Percentiles rank a stretch among this genome's conserved stretches.
These are phyloP conservation scores for Panorpa germanica DNA, from an alignment of 2,888 invertebrate species.

Conservation along the genomic window DNA sequence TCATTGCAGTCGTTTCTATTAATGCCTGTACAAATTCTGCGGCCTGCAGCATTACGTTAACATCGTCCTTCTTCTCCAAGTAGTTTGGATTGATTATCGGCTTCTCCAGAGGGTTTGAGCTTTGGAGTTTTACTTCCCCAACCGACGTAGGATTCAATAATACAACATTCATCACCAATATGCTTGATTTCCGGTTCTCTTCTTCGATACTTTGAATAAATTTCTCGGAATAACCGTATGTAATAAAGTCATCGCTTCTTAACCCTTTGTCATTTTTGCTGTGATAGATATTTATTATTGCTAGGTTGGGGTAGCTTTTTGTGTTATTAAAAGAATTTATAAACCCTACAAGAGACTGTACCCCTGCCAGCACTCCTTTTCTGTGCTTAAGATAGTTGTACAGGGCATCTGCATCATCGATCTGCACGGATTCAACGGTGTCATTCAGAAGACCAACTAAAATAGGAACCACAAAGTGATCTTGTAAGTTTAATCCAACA, in stretches of 20 bases:
- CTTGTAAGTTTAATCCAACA: conserved; percentile 61
- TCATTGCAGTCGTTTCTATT: conserved; percentile 23
- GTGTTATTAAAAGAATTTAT: too few relatives aligned
- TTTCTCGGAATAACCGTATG: too few relatives aligned
- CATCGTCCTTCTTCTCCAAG: conserved; percentile 34
- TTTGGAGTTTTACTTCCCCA: conserved; percentile 31
- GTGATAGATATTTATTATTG: too few relatives aligned
- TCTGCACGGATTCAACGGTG: too few relatives aligned
- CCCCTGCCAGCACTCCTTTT: too few relatives aligned
- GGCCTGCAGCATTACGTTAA: conserved; percentile 28
- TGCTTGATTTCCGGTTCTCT: conserved; percentile 13
- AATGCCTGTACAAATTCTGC: conserved; percentile 22
- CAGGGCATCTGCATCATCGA: too few relatives aligned
- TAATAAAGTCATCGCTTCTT: too few relatives aligned
- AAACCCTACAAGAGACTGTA: too few relatives aligned
- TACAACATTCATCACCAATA: conserved; percentile 14
- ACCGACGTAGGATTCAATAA: conserved; percentile 27
- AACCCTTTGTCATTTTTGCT: too few relatives aligned
- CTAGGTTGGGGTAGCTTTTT: too few relatives aligned
- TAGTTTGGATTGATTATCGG: conserved; percentile 49
- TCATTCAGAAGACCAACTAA: too few relatives aligned
- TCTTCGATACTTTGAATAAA: conserved; percentile 11
- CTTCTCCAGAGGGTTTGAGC: conserved; percentile 29
- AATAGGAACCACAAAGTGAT: conserved; percentile 44
- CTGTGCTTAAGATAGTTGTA: too few relatives aligned